Conservation (phyloP, 2,797 vertebrate genomes). For the Siniperca undulata region DNA sequence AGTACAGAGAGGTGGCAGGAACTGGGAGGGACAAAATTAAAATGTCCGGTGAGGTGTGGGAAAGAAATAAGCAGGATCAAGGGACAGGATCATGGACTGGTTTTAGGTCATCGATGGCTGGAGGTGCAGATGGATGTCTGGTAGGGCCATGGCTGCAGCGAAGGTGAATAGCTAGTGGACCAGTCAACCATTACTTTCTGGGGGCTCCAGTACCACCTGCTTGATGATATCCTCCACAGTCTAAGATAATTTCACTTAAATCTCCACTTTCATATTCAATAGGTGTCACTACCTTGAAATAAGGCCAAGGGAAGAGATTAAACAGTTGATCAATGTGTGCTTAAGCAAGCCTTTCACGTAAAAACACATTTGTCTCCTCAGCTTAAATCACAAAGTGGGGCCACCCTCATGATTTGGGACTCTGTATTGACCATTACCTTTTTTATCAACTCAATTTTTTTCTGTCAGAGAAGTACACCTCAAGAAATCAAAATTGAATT, state of each 20-base stretch:
- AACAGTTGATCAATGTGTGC: not conserved
- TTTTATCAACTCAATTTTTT: too few relatives aligned
- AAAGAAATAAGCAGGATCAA: conserved; percentile 15
- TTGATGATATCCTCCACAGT: conserved; percentile 26
- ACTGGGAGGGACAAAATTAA: conserved; percentile 31
- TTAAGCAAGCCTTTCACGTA: not conserved
- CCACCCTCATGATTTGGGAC: not conserved
- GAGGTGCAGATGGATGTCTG: conserved; percentile 49
- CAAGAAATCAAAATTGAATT: not conserved
- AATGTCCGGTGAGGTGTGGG: conserved; percentile 18
- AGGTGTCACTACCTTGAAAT: not conserved
- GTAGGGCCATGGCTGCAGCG: conserved; percentile 7
- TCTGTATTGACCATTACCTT: not conserved
- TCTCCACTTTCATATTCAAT: not conserved
- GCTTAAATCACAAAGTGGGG: not conserved
- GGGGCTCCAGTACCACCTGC: conserved; percentile 31
- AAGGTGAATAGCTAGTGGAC: conserved; percentile 26
- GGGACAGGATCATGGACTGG: not conserved
- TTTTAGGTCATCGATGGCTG: conserved; percentile 56
- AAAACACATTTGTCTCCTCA: not conserved
- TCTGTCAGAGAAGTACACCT: too few relatives aligned
- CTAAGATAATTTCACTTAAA: not conserved
- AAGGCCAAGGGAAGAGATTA: too few relatives aligned
- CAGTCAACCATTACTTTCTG: conserved; percentile 36
- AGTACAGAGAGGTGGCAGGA: conserved; percentile 2